phyloP scores from a whole-genome alignment of 2,113 vertebrate genomes.

The Leptobrachium leishanense region DNA sequence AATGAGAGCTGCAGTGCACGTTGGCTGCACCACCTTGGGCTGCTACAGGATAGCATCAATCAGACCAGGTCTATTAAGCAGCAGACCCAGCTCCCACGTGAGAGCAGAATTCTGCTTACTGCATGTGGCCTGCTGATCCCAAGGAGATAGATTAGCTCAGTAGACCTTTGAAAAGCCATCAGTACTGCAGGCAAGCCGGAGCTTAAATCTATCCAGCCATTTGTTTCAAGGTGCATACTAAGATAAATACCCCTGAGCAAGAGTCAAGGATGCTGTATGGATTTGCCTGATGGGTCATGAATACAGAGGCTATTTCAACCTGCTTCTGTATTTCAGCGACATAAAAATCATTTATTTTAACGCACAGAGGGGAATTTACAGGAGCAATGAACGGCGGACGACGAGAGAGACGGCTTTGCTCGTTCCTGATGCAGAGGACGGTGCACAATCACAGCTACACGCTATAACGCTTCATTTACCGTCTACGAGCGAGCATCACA shows the following conservation, averaged over 20 bases:
- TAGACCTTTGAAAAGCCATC: slow-evolving; percentile 39
- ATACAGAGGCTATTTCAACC: slow-evolving; percentile 41
- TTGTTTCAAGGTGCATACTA: slow-evolving; percentile 40
- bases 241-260: slow-evolving; percentile 40
- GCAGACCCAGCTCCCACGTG: not conserved
- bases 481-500: too few relatives aligned
- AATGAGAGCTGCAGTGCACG: too few relatives aligned
- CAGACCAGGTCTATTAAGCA: not conserved
- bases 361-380: slow-evolving; percentile 28
- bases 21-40: not conserved
- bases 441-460: too few relatives aligned
- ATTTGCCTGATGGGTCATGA: slow-evolving; percentile 50
- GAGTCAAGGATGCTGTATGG: slow-evolving; percentile 38
- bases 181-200: slow-evolving; percentile 9
- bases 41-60: slow-evolving; percentile 27
- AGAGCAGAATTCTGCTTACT: slow-evolving; percentile 39
- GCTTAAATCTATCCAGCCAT: slow-evolving; percentile 29
- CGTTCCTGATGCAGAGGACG: too few relatives aligned
- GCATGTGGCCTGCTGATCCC: slow-evolving; percentile 27
- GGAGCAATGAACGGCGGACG: slow-evolving; percentile 17
- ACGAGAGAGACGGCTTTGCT: too few relatives aligned
- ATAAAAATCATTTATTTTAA: slow-evolving; percentile 45
- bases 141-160: slow-evolving; percentile 42
- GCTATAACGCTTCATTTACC: too few relatives aligned
- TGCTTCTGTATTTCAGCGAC: slow-evolving; percentile 14